Base-by-base conservation (phyloP, 1,140 invertebrate species). In the Drosophila arizonae region DNA sequence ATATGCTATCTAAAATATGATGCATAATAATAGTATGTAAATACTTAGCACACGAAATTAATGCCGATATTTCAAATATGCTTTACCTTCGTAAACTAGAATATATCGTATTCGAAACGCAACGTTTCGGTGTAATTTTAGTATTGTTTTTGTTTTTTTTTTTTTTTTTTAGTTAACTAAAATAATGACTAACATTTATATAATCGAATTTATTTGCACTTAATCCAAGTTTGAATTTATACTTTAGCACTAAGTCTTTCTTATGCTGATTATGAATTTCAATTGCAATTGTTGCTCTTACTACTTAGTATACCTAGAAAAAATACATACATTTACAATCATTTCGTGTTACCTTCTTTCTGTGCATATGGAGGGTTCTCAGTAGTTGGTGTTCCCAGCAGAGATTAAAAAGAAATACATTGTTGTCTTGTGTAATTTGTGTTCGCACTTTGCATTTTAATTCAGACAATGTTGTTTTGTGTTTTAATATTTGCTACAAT, bases 101-200 rank as follows among this genome's bases (percentile, higher is more conserved):
- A 21, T 77, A 75, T 57, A 50, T 62, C 60, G 54, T 26, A 50
- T 36, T 46, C 26, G 72, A 84, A 84, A 82, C 80, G 76, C 58
- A 64, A 54, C 72, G 60, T 70, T 57, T 45, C 67, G 60, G 48
- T 24, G 21, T 24, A 24, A 24, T 3, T 24, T 17, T 17, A 0
- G 17, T 17, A 17, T 17, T 24, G 21, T 24, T 24, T 24, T 24
- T 24, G 3, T 24, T 2, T 24, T 24, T 24, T 24, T 24, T 24
- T 24, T 2, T 30, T 5, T 69, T 61, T 60, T 71, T 76, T 51
- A 68, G 58, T 58, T 66, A 82, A 79, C 84, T 87, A 87, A 87
- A 79, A 73, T 58, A 79, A 87, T 87, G 82, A 87, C 82, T 87
- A 87, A 72, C 71, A 60, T 81, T 43, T 81, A 81, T 81, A 81